Base-by-base conservation (phyloP, 2,888 invertebrate genomes). In the Spodoptera littoralis region DNA sequence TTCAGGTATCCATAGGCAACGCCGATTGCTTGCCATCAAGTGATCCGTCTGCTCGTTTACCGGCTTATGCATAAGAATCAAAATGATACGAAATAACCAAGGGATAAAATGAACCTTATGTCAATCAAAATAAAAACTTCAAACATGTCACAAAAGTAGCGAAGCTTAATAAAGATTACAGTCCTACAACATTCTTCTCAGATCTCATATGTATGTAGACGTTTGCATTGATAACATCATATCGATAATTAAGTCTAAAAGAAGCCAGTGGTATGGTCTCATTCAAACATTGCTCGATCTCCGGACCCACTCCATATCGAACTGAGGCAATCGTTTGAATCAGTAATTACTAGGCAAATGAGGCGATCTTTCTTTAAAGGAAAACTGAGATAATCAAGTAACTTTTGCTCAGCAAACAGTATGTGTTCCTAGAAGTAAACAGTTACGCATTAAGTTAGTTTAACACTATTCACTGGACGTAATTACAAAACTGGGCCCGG, bases 401-500 rank as follows among this genome's bases (percentile, higher is more conserved):
- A 71, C 62, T 65, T 74, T 78, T 74, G 75, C 80, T 74, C 27
- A 61, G 77, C 67, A 70, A 75, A 74, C 70, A 73, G 74, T 75
- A 77, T 80, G 79, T 65, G 72, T 83, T 82, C 84, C 62, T 48
- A 73, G 83, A 81, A 83, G 45, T 49, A 13, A 60, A 70, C 58
- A 67, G 77, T 78, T 82, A 73, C 81, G 75, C 79, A 73, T 77
- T 73, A 65, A 70, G 74, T 84, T 82, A 78, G 80, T 83, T 18
- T 81, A 82, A 85, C 80, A 72, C 78, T 75, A 75, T 77, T 81
- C 82, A 79, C 58, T 78, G 61, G 73, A 79, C 77, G 70, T 84
- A 84, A 85, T 85, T 85, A 80, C 72, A 74, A 76, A 81, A 81
- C 81, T 80, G 65, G 81, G 72, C 70, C 66, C 75, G 72, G 73